A percentile compares a stretch with the other conserved stretches of the same genome.
These are phyloP conservation scores for Amorpha juglandis DNA, from an alignment of 2,888 invertebrate genomes.

Conservation along the genomic window DNA sequence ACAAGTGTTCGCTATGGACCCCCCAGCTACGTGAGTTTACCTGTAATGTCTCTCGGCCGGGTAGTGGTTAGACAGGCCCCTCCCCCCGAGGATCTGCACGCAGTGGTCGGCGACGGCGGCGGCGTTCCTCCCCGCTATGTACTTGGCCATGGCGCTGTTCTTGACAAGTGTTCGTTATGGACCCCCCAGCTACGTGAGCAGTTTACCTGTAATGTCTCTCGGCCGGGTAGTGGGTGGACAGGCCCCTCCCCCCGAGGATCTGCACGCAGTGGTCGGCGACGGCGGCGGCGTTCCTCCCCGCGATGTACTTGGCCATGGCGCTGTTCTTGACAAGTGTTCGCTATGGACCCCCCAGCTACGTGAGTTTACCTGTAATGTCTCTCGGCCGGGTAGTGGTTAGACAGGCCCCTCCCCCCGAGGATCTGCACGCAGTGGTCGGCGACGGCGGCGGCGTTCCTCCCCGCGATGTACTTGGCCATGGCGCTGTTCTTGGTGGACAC, in stretches of 20 bases:
- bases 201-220: constrained; percentile 89
- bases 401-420: constrained; percentile 89
- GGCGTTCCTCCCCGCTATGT: constrained; percentile 88
- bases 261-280: constrained; percentile 89
- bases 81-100: constrained; percentile 90
- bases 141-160: constrained; percentile 91
- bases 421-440: constrained; percentile 90
- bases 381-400: constrained; percentile 88
- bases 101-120: constrained; percentile 88
- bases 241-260: constrained; percentile 90
- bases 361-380: constrained; percentile 85
- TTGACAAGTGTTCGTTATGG: too few relatives aligned
- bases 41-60: constrained; percentile 90
- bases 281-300: constrained; percentile 88
- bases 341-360: not conserved
- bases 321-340: constrained; percentile 83
- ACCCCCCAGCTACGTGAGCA: not conserved
- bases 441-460: constrained; percentile 87
- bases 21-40: too few relatives aligned
- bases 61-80: constrained; percentile 88
- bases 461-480: constrained; percentile 90
- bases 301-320: constrained; percentile 90
- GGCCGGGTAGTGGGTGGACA: constrained; percentile 87
- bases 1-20: too few relatives aligned
- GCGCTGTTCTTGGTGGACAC: constrained; percentile 87